A percentile compares a stretch with the other conserved stretches of the same genome.
These are phyloP conservation scores for Clytia hemisphaerica DNA, from an alignment of 30 jellyfish, hydroid and myxozoan genomes.

Conservation along the genomic window DNA sequence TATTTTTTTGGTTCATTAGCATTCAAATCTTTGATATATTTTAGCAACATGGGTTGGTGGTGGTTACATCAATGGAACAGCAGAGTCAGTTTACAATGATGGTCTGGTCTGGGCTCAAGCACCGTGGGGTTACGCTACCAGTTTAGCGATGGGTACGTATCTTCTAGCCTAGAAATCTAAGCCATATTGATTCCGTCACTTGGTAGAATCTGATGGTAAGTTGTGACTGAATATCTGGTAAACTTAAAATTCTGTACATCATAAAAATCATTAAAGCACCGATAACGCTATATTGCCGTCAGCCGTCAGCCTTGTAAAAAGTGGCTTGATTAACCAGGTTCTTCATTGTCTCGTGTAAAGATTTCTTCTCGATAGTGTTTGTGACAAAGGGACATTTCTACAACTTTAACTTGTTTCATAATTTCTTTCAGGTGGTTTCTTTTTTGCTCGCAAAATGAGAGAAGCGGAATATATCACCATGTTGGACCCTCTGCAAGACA, in stretches of 20 bases:
- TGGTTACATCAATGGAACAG: conserved; percentile 87
- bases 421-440: conserved; percentile 19
- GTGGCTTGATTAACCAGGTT: too few relatives aligned
- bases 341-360: too few relatives aligned
- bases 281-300: too few relatives aligned
- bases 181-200: too few relatives aligned
- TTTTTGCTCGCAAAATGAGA: conserved; percentile 33
- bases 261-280: too few relatives aligned
- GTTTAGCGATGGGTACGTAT: conserved; percentile 57
- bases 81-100: conserved; percentile 63
- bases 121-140: conserved; percentile 80
- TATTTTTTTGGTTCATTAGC: background rate
- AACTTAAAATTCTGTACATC: too few relatives aligned
- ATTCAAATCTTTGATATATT: background rate
- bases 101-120: conserved; percentile 96
- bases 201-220: too few relatives aligned
- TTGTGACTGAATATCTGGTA: too few relatives aligned
- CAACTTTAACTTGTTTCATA: too few relatives aligned
- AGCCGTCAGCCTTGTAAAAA: too few relatives aligned
- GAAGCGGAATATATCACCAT: conserved; percentile 30
- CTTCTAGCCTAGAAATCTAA: too few relatives aligned
- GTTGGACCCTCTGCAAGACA: conserved; percentile 39
- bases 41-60: conserved; percentile 97
- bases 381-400: too few relatives aligned
- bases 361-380: background rate